phyloP scores from a whole-genome alignment of 2,113 vertebrate genomes.

The Rhagologus leucostigma region DNA sequence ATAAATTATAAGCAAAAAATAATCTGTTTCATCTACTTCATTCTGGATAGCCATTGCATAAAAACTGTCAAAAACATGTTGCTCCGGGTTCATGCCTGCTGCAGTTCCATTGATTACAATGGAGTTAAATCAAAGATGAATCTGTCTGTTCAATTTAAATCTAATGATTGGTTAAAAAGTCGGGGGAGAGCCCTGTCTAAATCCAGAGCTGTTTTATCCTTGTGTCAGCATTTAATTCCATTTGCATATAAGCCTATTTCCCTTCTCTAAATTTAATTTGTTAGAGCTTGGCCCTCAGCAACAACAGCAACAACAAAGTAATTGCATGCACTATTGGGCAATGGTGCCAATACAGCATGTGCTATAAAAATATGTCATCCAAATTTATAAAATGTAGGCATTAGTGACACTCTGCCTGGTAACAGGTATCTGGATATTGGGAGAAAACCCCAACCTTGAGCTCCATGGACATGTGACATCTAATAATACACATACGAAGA shows the following conservation, averaged over 20 bases:
- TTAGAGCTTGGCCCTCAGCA: constrained; percentile 64
- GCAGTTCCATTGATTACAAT: constrained; percentile 48
- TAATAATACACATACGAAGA: constrained; percentile 10
- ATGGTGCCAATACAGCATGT: constrained; percentile 60
- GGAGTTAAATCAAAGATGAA: constrained; percentile 58
- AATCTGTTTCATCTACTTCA: constrained; percentile 46
- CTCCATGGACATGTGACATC: neutral
- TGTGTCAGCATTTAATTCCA: constrained; percentile 72
- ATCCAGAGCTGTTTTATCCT: constrained; percentile 72
- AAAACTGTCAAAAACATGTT: constrained; percentile 56
- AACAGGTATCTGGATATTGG: constrained; percentile 20
- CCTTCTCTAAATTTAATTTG: constrained; percentile 73
- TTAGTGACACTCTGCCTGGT: constrained; percentile 56
- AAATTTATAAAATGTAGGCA: constrained; percentile 62
- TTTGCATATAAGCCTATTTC: constrained; percentile 76
- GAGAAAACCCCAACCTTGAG: neutral
- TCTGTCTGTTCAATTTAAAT: constrained; percentile 64
- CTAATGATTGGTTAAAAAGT: constrained; percentile 66
- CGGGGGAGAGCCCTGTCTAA: constrained; percentile 33
- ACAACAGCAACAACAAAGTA: constrained; percentile 61
- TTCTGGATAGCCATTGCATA: constrained; percentile 40
- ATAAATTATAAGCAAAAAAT: constrained; percentile 18
- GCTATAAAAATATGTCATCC: constrained; percentile 53
- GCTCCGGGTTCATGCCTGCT: neutral
- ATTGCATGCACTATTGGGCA: constrained; percentile 57